Base-by-base conservation (phyloP, 2,797 vertebrate genomes). In the Falco berigora region DNA sequence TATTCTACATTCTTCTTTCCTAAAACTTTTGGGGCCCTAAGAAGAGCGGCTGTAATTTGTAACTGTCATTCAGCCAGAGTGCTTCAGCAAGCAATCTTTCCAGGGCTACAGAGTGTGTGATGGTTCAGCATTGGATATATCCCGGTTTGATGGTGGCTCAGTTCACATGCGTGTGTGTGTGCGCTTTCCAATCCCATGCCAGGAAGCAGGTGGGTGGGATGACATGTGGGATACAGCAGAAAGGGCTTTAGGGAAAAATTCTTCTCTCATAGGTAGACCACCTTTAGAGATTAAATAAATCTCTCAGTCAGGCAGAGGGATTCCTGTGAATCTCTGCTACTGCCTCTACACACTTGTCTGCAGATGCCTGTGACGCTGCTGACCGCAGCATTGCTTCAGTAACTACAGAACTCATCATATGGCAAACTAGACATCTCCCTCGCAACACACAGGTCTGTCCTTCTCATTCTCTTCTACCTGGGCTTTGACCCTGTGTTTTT, bases 91-190 rank as follows among this genome's bases (percentile, higher is more conserved):
- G 44, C 21, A 50, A 2, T 16, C 17, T 59, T 62, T 59, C 32
- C 19, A 63, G 30, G 34, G 22, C 38, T 40, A 8, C 10, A n/a
- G 53, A 32, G 6, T 17, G 30, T 0, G 0, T 4, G 8, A 18
- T 3, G 7, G n/a, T 28, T 55, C 10, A 6, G 32, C 0, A 1
- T 23, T 42, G 13, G 30, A 22, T 17, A 42, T 34, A 42, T 17
- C 47, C 13, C 1, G 0, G 5, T 19, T 20, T 38, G 19, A 13
- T 11, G 6, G 25, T 28, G 9, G 14, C 28, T 86, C 18, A 6
- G n/a, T 10, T 36, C 2, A 1, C 5, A 8, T 5, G 15, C 11
- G 11, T 2, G 1, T 12, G 3, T 2, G 0, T 3, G 9, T 1
- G 0, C 34, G 28, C 10, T 76, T 32, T 76, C 25, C 30, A 80